Evolutionary conservation across 2,113 vertebrate species (phyloP).

Genomic region (Poicephalus gulielmi): DNA sequence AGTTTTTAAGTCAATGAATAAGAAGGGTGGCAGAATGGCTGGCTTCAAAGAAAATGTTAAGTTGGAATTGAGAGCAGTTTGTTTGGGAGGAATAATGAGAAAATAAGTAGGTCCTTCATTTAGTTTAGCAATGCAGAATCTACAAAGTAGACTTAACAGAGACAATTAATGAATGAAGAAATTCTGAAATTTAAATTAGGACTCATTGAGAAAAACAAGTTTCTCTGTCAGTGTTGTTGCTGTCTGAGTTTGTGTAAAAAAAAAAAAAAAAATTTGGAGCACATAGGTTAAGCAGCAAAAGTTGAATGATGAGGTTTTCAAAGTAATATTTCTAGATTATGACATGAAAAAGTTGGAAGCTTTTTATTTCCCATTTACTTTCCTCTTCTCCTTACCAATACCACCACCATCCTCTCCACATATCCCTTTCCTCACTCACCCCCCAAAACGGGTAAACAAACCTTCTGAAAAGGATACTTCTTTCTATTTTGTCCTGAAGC

Average conservation of each 20-base stretch:
- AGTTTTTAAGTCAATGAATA: neutral
- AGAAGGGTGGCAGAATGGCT: neutral
- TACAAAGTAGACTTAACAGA: neutral
- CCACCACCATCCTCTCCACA: slow-evolving; percentile 22
- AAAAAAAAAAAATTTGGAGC: neutral
- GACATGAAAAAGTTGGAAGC: neutral
- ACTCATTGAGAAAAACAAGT: neutral
- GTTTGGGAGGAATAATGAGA: neutral
- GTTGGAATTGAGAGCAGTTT: neutral
- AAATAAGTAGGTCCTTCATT: neutral
- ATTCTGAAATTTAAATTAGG: neutral
- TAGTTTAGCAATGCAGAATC: neutral
- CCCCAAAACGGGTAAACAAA: slow-evolving; percentile 43
- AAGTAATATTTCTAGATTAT: neutral
- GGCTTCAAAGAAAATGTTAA: neutral
- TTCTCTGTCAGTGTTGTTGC: neutral
- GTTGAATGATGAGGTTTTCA: neutral
- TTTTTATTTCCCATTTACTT: slow-evolving; percentile 51
- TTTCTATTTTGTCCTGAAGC: slow-evolving; percentile 77
- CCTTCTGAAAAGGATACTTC: slow-evolving; percentile 41
- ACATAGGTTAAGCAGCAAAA: neutral
- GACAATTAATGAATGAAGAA: neutral
- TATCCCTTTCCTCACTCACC: neutral
- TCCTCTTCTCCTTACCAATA: slow-evolving; percentile 50
- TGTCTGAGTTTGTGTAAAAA: neutral